Base-by-base conservation (phyloP, 2,888 invertebrate genomes). In the Drosophila nr. medialis region DNA sequence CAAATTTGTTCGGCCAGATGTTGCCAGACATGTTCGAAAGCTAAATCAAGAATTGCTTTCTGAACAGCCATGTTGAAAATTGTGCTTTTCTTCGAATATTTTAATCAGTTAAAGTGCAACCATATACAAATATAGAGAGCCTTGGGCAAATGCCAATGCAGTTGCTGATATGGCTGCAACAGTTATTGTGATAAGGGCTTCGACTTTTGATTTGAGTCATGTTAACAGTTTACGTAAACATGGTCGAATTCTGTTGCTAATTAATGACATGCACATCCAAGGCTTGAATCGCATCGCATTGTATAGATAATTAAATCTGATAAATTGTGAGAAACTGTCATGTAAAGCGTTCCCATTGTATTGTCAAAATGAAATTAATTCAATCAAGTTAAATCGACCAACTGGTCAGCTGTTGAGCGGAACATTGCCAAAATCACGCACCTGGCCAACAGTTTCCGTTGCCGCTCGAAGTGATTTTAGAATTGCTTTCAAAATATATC, bases 291-390 rank as follows among this genome's bases (percentile, higher is more conserved):
- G 18, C 34, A 49, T 45, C 42, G 18, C 27, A 51, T 72, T 53
- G 42, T 21, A 36, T 24, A 48, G 29, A 53, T 51, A 60, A 48
- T 36, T 18, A 65, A 69, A 18, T 51, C 56, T 55, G 49, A 64
- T 60, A 65, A 58, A 66, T 64, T 64, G 54, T 51, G 50, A 58
- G 64, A 73, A 72, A 68, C 67, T 67, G 79, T 65, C 79, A 65
- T 58, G 64, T 63, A 24, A 45, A 66, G 64, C 38, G 59, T 34
- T 54, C 67, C 61, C 54, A 40, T 18, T 55, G 48, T 63, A 62
- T 66, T 65, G 61, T 55, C 61, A 61, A 76, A 66, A 72, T 61
- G 53, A 75, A 72, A 38, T 30, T 18, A 48, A 48, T 34, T 56
- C 66, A 66, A 60, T 63, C 45, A 51, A 71, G 55, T 51, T 36